Evolutionary conservation across 1,140 invertebrate genomes (phyloP), one percentile per base, ranked within the genome.

Genomic region (Lucilia sericata): DNA sequence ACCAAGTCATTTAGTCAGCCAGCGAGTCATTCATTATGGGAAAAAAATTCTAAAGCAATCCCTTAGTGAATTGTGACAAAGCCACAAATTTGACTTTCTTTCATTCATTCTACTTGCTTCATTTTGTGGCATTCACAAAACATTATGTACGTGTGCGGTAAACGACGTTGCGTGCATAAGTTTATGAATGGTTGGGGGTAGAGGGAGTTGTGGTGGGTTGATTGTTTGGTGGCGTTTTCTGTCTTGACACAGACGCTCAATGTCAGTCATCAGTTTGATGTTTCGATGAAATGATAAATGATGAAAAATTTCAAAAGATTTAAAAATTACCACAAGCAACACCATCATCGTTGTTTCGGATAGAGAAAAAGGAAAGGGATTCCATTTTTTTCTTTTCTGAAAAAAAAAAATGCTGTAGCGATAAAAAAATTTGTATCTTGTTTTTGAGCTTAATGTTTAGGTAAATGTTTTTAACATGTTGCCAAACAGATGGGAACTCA

Each of bases 241-340:
- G 21, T 47, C 76, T 76, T 83, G 75, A 74, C 88, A 80, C 76
- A 89, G 87, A 85, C 84, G 87, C 88, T 88, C 86, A 86, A 88
- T 90, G 89, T 90, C 89, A 90, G 88, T 90, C 89, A 90, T 88
- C 85, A 83, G 80, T 36, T 75, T 83, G 82, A 83, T 83, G 80
- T 82, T 86, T 86, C 89, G 89, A 90, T 90, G 88, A 89, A 88
- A 90, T 90, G 89, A 90, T 90, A 90, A 90, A 90, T 90, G 88
- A 90, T 90, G 89, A 88, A 89, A 88, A 88, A 89, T 90, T 89
- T 82, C 51, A 60, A 82, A 82, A 82, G 51, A 65, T 65, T 82
- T 65, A 5, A 82, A 60, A 65, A 25, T 30, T 42, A 60, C 51
- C 21, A 82, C 49, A 55, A 82, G 55, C 76, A 80, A 80, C 76